These are phyloP conservation scores for Daubentonia madagascariensis DNA, from an alignment of 2,113 vertebrate genomes.

Conservation along the genomic window DNA sequence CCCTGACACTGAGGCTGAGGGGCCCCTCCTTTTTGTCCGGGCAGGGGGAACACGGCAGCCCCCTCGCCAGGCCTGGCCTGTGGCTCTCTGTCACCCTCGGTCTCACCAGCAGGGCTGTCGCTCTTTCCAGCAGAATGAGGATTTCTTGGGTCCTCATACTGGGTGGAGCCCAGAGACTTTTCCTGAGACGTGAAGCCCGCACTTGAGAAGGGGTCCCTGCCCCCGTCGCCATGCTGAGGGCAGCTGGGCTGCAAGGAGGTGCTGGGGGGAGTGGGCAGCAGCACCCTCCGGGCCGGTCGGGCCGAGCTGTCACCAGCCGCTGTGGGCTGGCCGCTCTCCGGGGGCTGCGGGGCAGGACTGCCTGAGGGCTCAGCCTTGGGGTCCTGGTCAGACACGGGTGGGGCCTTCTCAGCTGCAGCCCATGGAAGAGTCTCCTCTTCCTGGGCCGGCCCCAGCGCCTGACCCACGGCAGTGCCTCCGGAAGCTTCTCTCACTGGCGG, in stretches of 20 bases:
- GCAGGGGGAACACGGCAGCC: background rate
- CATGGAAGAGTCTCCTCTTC: slow-evolving; percentile 74
- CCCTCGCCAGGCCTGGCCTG: slow-evolving; percentile 74
- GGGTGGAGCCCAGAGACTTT: slow-evolving; percentile 55
- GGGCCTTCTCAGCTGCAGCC: slow-evolving; percentile 68
- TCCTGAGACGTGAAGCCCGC: slow-evolving; percentile 77
- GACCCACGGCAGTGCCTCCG: slow-evolving; percentile 31
- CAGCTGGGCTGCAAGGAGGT: slow-evolving; percentile 82
- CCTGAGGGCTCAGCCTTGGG: slow-evolving; percentile 39
- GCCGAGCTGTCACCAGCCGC: slow-evolving; percentile 72
- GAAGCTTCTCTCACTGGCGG: background rate
- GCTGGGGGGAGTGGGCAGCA: slow-evolving; percentile 84
- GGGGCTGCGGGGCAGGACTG: slow-evolving; percentile 25
- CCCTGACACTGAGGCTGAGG: slow-evolving; percentile 81
- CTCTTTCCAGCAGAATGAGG: slow-evolving; percentile 76
- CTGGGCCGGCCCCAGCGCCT: slow-evolving; percentile 45
- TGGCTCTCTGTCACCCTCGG: slow-evolving; percentile 76
- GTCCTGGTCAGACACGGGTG: slow-evolving; percentile 42
- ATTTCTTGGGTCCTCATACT: slow-evolving; percentile 77
- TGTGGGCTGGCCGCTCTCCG: slow-evolving; percentile 62
- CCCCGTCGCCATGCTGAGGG: slow-evolving; percentile 74
- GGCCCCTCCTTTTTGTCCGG: slow-evolving; percentile 81
- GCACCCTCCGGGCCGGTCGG: slow-evolving; percentile 83
- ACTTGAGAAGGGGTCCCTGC: slow-evolving; percentile 74
- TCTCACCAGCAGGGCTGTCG: slow-evolving; percentile 26